A percentile compares a stretch with the other conserved stretches of the same genome.
Conservation (phyloP, 2,888 invertebrate genomes). For the Ferdinandea cuprea region DNA sequence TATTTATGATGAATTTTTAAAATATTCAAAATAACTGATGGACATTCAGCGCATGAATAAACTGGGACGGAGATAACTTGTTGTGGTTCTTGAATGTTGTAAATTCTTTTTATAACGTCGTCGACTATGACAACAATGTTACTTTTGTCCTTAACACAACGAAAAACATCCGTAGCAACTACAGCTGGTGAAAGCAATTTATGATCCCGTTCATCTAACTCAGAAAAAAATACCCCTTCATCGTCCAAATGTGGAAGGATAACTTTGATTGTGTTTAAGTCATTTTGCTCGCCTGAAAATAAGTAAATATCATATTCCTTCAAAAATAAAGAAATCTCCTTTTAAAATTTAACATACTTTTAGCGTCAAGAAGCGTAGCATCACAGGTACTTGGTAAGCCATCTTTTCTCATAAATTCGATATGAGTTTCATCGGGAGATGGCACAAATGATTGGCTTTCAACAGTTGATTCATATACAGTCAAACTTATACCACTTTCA, state of each 20-base stretch:
- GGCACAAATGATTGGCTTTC: not conserved
- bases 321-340: not conserved
- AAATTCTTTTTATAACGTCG: slow-evolving; percentile 75
- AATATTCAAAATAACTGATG: slow-evolving; percentile 76
- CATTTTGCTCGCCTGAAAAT: slow-evolving; percentile 24
- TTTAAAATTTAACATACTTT: slow-evolving; percentile 3
- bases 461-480: not conserved
- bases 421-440: not conserved
- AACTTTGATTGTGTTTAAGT: slow-evolving; percentile 52
- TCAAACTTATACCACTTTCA: too few species aligned
- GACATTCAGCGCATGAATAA: slow-evolving; percentile 39
- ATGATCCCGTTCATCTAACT: slow-evolving; percentile 79
- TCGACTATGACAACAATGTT: slow-evolving; percentile 78
- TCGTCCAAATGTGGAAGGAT: slow-evolving; percentile 78
- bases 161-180: slow-evolving; percentile 78
- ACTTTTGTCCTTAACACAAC: slow-evolving; percentile 76
- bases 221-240: slow-evolving; percentile 81
- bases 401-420: not conserved
- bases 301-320: not conserved
- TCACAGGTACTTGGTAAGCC: slow-evolving; percentile 22
- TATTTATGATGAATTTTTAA: slow-evolving; percentile 76
- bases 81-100: slow-evolving; percentile 53
- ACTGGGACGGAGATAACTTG: slow-evolving; percentile 42
- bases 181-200: slow-evolving; percentile 78
- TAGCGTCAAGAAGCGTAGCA: slow-evolving; percentile 12